These are phyloP conservation scores for Lasioglossum lativentre DNA, from an alignment of 2,888 invertebrate genomes.

Conservation along the genomic window DNA sequence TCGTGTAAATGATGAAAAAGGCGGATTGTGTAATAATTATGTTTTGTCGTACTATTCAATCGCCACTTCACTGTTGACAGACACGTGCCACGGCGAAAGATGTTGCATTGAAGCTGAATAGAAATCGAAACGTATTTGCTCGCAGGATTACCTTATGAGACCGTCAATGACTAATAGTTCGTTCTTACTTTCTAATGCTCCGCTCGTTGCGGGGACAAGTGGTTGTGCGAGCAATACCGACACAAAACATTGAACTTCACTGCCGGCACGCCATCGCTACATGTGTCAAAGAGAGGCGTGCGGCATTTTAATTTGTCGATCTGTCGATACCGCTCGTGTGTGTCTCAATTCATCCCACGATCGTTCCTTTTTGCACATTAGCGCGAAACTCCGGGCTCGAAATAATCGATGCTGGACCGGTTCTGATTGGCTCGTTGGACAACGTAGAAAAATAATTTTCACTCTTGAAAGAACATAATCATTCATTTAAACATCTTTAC, in stretches of 20 bases:
- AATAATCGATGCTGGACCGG: neutral
- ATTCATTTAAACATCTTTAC: neutral
- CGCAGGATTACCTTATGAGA: constrained; percentile 9
- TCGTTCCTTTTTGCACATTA: neutral
- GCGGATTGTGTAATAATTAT: neutral
- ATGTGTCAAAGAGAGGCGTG: constrained; percentile 26
- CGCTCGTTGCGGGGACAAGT: constrained; percentile 45
- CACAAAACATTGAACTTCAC: constrained; percentile 56
- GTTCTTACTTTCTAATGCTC: constrained; percentile 52
- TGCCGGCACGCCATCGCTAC: constrained; percentile 37
- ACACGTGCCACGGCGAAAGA: neutral
- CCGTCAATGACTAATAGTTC: constrained; percentile 41
- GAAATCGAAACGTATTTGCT: constrained; percentile 23
- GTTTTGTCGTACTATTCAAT: neutral
- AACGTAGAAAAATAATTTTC: too few species aligned
- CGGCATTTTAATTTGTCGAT: constrained; percentile 57
- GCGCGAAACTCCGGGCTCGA: neutral
- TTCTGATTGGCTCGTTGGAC: neutral
- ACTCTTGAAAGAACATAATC: neutral
- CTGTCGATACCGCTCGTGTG: constrained; percentile 20
- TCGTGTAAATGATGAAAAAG: neutral
- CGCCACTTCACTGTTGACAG: neutral
- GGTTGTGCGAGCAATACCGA: constrained; percentile 38
- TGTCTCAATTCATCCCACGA: constrained; percentile 33
- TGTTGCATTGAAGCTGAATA: neutral